These are phyloP conservation scores for Tricholaema leucomelas DNA, from an alignment of 2,113 vertebrate species.

Conservation along the genomic window DNA sequence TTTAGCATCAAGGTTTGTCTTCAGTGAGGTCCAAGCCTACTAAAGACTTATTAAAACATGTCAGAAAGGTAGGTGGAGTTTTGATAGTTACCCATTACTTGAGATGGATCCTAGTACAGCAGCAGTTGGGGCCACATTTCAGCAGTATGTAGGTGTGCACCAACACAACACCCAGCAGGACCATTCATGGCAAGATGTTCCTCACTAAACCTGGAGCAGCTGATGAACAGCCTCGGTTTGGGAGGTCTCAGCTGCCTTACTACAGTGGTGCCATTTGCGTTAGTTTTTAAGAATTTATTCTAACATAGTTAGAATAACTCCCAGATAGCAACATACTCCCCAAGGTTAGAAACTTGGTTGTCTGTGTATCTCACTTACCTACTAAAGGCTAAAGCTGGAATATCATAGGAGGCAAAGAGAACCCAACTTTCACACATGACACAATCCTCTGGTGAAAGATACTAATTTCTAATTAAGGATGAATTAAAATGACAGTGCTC, in stretches of 20 bases:
- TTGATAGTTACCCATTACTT: not conserved
- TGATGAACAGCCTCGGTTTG: not conserved
- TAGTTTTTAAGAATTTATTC: not conserved
- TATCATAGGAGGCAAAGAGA: not conserved
- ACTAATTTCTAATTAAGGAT: not conserved
- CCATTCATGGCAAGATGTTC: not conserved
- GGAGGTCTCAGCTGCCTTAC: not conserved
- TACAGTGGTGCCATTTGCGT: not conserved
- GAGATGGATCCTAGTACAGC: not conserved
- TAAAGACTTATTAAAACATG: not conserved
- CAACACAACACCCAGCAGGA: not conserved
- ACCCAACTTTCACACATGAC: not conserved
- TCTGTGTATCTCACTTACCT: not conserved
- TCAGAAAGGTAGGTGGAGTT: not conserved
- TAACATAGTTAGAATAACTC: not conserved
- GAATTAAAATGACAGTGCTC: not conserved
- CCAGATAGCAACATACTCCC: not conserved
- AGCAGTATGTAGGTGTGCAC: not conserved
- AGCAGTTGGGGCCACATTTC: not conserved
- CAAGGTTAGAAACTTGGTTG: not conserved
- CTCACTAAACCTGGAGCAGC: not conserved
- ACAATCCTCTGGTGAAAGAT: too few species aligned
- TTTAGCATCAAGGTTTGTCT: not conserved
- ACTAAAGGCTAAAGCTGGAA: not conserved
- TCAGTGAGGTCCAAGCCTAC: not conserved